Base-by-base conservation (phyloP, 1,140 invertebrate species). In the Subanguina moxae region DNA sequence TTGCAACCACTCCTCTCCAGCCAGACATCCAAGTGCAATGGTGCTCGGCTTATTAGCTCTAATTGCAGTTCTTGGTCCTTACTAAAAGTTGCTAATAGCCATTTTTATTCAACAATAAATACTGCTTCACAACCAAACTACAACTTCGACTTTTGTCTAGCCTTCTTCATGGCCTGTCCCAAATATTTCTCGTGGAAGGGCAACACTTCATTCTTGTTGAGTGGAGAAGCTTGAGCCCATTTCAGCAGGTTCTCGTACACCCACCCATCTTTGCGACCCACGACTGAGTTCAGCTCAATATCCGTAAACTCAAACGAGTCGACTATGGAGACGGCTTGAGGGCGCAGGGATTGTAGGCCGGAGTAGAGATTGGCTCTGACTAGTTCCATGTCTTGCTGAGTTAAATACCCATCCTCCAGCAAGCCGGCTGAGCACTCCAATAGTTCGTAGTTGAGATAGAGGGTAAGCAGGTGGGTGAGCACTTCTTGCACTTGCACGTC, bases 301-400 rank as follows among this genome's bases (percentile, higher is more conserved):
- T 95, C 93, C 23, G 88, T 86, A 46, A 93, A 87, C 83, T 94
- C 92, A 77, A 94, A 96, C 5, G 90, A 88, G 82, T 96, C 93
- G 0, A 95, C 92, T 13, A 95, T 84, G 7, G 89, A 88, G 0
- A 96, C 89, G 19, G 90, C 91, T 84, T 95, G 91, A 1, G 90
- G 89, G 67, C 93, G 87, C 28, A 96, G 86, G 1, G 84, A 78
- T 1, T 82, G 80, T 30, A 95, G 83, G 21, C 91, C 84, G 21
- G 87, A 86, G 73, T 90, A 88, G 43, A 92, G 82, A 57, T 88
- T 87, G 11, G 56, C 25, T 15, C 75, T 67, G 9, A 80, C 43
- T 15, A 62, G 30, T 0, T 72, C 52, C 45, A 80, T 27, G 45
- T 82, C 74, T 21, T 52, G 45, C 1, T 27, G 32, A 63, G 17